A percentile compares a stretch with the other conserved stretches of the same genome.
These are phyloP conservation scores for Eumacrocentrus americanus DNA, from an alignment of 2,888 invertebrate species.

Conservation along the genomic window DNA sequence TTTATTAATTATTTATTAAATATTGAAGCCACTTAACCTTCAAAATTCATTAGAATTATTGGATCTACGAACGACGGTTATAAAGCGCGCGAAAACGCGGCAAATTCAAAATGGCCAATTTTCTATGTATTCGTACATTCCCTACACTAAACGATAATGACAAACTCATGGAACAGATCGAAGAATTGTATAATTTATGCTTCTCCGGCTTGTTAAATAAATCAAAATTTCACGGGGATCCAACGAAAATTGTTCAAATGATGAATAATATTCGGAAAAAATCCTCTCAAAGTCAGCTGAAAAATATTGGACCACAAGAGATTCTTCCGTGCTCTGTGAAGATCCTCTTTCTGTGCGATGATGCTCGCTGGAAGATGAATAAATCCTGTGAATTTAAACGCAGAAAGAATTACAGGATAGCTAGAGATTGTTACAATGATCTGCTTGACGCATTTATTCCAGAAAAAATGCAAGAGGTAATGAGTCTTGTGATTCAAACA, in stretches of 20 bases:
- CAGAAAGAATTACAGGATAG: conserved; percentile 39
- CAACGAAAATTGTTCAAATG: conserved; percentile 35
- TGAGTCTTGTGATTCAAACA: conserved; percentile 55
- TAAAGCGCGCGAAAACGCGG: no score
- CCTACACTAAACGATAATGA: background rate
- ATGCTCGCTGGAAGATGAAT: conserved; percentile 25
- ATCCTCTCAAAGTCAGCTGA: conserved; percentile 40
- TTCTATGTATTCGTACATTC: no score
- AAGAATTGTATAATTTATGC: conserved; percentile 22
- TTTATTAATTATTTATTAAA: no score
- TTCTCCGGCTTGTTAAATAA: conserved; percentile 6
- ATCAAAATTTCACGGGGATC: conserved; percentile 19
- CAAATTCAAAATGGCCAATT: no score
- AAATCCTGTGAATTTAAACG: conserved; percentile 43
- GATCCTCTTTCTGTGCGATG: conserved; percentile 43
- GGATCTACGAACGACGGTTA: no score
- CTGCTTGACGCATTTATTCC: conserved; percentile 39
- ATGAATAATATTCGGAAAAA: conserved; percentile 39
- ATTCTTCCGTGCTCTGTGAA: conserved; percentile 45
- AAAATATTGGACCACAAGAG: conserved; percentile 32
- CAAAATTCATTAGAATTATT: no score
- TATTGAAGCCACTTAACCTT: no score
- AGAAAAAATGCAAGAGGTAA: conserved; percentile 47
- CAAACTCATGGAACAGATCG: background rate
- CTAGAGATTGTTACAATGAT: conserved; percentile 43